Evolutionary conservation across 2,888 invertebrate genomes (phyloP), one percentile per base, ranked within the genome.

Genomic region (Plebejus argus): DNA sequence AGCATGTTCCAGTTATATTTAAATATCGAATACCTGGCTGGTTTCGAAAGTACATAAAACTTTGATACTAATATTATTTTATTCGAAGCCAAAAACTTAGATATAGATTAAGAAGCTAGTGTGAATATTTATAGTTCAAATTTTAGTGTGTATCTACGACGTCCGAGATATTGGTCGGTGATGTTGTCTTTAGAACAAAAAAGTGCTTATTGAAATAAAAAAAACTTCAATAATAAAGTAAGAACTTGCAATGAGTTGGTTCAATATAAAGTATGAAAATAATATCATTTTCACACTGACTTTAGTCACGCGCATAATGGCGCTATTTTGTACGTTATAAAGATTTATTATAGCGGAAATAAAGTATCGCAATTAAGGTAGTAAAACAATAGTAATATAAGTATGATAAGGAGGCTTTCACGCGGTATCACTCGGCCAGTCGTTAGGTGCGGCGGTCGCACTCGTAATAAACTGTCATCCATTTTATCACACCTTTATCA

Each of bases 341-440:
- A 66, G 28, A 28, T 33, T 66, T 66, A 66, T 33, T 66, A 66
- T 66, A 28, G 20, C 66, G 66, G 28, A 66, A 66, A 66, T 66
- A 66, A 66, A 66, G 66, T 28, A 33, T 28, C 28, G 66, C 66
- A 66, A 66, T 66, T 66, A 66, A 33, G 28, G 66, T 28, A 66
- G 66, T 66, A 66, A 66, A 66, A 66, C 66, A 66, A 66, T 66
- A 66, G 28, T 66, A 66, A 28, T 66, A 66, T 66, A 28, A 23
- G 66, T 72, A 39, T 72, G 72, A 72, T 45, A 72, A 45, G 71
- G 72, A 71, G 20, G 72, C 72, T 72, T 72, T 72, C 72, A 71
- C 71, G 39, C 72, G 39, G 20, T 72, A 72, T 72, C 72, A 45
- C 45, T 72, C 39, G 45, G 39, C 12, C 39, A 72, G 39, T 72